These are phyloP conservation scores for Eulemur macaco DNA, from an alignment of 2,113 vertebrate genomes.

Conservation along the genomic window DNA sequence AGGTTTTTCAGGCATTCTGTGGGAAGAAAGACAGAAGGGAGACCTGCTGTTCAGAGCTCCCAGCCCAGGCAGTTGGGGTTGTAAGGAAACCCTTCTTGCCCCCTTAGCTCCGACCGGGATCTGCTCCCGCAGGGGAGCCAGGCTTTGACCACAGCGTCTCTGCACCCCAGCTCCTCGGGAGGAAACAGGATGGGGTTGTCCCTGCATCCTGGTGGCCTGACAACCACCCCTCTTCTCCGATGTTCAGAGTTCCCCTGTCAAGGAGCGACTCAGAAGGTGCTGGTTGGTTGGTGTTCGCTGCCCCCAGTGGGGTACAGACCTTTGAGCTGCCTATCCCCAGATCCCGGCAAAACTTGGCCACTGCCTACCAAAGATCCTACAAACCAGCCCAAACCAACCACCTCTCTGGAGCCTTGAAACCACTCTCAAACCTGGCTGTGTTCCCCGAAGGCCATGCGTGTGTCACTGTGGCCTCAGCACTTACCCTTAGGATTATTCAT, in stretches of 20 bases:
- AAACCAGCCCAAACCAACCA: not conserved
- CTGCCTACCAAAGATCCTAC: not conserved
- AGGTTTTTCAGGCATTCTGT: not conserved
- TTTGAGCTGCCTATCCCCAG: not conserved
- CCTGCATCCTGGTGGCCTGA: too few relatives aligned
- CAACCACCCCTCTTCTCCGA: too few relatives aligned
- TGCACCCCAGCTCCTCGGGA: too few relatives aligned
- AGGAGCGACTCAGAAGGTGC: too few relatives aligned
- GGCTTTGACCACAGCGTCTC: too few relatives aligned
- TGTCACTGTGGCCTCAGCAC: accelerated
- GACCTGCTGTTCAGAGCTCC: not conserved
- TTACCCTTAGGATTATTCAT: not conserved
- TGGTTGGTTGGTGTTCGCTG: not conserved
- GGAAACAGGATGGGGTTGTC: too few relatives aligned
- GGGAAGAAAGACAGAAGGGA: not conserved
- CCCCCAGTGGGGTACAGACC: not conserved
- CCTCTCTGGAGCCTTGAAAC: not conserved
- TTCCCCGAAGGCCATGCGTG: too few relatives aligned
- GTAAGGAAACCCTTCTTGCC: too few relatives aligned
- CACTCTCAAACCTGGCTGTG: not conserved
- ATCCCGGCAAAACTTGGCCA: not conserved
- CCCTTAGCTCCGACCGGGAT: too few relatives aligned
- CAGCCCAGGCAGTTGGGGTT: too few relatives aligned
- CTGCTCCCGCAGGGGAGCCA: too few relatives aligned
- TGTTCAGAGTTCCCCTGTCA: too few relatives aligned